Evolutionary conservation across 2,888 invertebrate species (phyloP).

Genomic region (Apotomis capreana): DNA sequence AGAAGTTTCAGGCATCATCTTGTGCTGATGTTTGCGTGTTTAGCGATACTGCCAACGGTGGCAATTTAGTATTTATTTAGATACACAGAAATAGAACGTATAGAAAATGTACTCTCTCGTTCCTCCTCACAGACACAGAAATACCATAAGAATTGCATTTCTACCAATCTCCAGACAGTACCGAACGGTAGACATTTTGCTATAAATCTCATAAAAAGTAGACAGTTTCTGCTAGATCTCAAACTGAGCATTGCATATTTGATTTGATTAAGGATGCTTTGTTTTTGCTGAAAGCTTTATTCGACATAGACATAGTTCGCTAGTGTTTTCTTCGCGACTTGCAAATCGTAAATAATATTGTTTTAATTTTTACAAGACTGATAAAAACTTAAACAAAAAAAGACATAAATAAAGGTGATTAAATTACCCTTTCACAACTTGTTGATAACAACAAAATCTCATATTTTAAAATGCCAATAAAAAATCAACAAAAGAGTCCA

Average conservation of each 20-base stretch:
- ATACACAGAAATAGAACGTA: neutral
- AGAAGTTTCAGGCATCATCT: too few species aligned
- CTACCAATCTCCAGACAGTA: constrained; percentile 28
- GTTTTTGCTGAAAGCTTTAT: neutral
- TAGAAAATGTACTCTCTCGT: constrained; percentile 3
- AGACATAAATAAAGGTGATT: too few species aligned
- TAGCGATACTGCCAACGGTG: too few species aligned
- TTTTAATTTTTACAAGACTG: too few species aligned
- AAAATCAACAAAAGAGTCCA: neutral
- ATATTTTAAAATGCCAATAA: neutral
- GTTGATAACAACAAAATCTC: neutral
- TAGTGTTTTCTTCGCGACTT: too few species aligned
- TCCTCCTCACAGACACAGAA: constrained; percentile 5
- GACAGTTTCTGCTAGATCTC: neutral
- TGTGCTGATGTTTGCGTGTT: too few species aligned
- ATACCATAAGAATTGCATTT: constrained; percentile 41
- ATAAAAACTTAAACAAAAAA: too few species aligned
- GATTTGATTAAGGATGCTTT: neutral
- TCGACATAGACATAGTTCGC: too few species aligned
- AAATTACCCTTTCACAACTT: neutral
- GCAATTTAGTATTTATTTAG: too few species aligned
- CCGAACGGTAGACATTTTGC: constrained; percentile 22
- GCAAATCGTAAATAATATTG: too few species aligned
- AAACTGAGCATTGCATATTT: constrained; percentile 2
- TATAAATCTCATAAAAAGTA: constrained; percentile 22